Evolutionary conservation across 2,888 invertebrate genomes (phyloP), one percentile per base, ranked within the genome.

Genomic region (Malacosoma neustria): DNA sequence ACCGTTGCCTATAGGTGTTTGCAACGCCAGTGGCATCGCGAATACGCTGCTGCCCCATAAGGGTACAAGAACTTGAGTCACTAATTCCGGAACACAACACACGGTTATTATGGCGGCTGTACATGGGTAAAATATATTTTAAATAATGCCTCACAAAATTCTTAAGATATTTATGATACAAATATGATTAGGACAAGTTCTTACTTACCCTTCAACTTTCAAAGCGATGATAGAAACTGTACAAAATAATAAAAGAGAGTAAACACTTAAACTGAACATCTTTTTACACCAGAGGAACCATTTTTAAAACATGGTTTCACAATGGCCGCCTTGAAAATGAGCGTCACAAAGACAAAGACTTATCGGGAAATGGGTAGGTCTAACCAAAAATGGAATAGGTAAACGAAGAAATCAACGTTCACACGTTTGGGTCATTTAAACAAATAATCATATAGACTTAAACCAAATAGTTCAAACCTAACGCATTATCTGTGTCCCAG

Each of bases 351-450:
- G 61, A 70, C 66, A 63, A 66, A 64, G 64, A 59, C 54, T 70
- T 80, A 80, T 82, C 80, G 43, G 31, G 36, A 45, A 54, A 46
- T 68, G 70, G 82, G 74, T 63, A 72, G 68, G 79, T 55, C 72
- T 40, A 35, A 43, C 75, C 76, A 42, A 69, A 81, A 64, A 77
- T 61, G 82, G 84, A 55, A 55, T 62, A 55, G 52, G 65, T 57
- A 74, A 79, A 82, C 73, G 54, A 39, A 57, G 57, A 65, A 74
- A 77, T 76, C 75, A 69, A 66, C 72, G 67, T 71, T 63, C 68
- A 72, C 58, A 73, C 55, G 57, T 59, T 53, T 49, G 45, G 43
- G 45, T 56, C 48, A 48, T 51, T 48, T 52, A 43, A 49, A 43
- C 53, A 64, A 61, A 62, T 54, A 68, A 45, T 49, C 37, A 39